phyloP scores from a whole-genome alignment of 1,140 invertebrate genomes.

The Euglossa dilemma region DNA sequence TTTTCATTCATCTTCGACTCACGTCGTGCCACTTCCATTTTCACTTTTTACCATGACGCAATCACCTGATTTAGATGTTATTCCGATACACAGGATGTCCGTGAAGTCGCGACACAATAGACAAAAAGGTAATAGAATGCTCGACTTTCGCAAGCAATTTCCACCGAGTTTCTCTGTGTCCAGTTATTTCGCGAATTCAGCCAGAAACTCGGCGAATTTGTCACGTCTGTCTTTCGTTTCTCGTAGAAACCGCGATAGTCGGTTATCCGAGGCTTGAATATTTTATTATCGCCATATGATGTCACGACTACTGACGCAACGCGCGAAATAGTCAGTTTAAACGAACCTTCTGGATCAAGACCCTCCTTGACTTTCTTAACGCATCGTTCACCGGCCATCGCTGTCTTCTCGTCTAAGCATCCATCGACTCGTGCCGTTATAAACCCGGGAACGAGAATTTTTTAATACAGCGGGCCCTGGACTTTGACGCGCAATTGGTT shows the following conservation, averaged over 20 bases:
- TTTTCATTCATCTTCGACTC: slow-evolving; percentile 37
- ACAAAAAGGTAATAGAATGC: no score
- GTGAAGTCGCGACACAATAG: no score
- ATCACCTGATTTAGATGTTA: slow-evolving; percentile 1
- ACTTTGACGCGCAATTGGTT: no score
- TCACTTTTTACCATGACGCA: background rate
- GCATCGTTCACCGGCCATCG: background rate
- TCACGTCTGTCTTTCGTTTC: background rate
- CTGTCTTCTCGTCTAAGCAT: no score
- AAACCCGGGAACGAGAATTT: no score
- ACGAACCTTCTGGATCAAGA: background rate
- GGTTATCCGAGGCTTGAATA: background rate
- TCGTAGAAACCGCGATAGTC: background rate
- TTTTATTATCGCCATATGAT: slow-evolving; percentile 8
- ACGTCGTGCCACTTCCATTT: background rate
- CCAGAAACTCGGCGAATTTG: background rate
- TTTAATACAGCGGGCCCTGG: no score
- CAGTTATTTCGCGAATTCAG: background rate
- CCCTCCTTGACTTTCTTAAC: background rate
- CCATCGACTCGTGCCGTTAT: no score
- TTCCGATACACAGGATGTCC: no score
- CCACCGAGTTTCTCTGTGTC: no score
- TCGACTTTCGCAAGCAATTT: no score
- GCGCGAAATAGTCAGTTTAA: background rate
- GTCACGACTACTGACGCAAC: slow-evolving; percentile 7